Evolutionary conservation across 1,140 invertebrate genomes (phyloP), one percentile per base, ranked within the genome.

Genomic region (Lasaia peninsularis): DNA sequence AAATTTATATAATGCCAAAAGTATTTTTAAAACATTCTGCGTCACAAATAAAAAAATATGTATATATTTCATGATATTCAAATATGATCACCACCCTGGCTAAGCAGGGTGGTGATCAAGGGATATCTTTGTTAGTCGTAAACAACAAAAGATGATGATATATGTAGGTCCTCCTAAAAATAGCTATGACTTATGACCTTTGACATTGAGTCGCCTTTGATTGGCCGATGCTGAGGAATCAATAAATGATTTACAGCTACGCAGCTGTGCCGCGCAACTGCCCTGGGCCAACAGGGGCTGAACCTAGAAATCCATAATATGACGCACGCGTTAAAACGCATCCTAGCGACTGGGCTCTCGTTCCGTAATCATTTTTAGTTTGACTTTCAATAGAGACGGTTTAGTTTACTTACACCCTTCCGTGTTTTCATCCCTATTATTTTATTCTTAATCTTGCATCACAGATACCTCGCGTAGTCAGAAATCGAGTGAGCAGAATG

Each of bases 401-500:
- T 55, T 34, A 56, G 56, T 62, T 51, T 62, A 55, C 55, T 50
- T 44, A 49, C 44, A 21, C 44, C 48, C 12, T 24, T 57, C 24
- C 20, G 20, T 57, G 28, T 34, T 57, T 48, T 57, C 32, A 50
- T 49, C 16, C 18, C 10, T 51, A 34, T 51, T 32, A 40, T 51
- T 49, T 20, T 18, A 49, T 48, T 20, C 52, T 32, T 24, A n/a
- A 48, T 56, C 31, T 60, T 56, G 21, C 28, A 21, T 32, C 89
- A 52, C 78, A 99, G 98, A 96, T 89, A 99, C 98, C 1, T 97
- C 96, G 33, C 91, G 98, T 68, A 89, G 94, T 5, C 93, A 93
- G 69, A 93, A 95, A 85, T 91, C 93, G 1, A 95, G 95, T 35
- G 98, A 99, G 89, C 91, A 96, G 7, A 93, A 99, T 78, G 98